Evolutionary conservation across 1,140 invertebrate genomes (phyloP).

Genomic region (Hestina assimilis): DNA sequence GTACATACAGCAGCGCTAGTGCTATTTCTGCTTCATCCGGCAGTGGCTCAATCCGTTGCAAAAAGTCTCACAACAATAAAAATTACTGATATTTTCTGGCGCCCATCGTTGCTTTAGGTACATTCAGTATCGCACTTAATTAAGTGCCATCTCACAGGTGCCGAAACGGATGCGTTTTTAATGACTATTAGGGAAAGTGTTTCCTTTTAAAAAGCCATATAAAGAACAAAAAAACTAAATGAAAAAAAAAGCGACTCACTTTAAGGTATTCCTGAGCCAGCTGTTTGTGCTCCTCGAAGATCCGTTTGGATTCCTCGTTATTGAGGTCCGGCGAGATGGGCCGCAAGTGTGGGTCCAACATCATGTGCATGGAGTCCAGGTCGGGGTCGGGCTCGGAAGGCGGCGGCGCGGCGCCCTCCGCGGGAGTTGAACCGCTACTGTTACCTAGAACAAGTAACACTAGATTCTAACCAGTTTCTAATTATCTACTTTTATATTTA

Average conservation of each 20-base stretch:
- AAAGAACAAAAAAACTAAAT: not conserved
- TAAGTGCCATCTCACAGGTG: too few species aligned
- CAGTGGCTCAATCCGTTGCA: too few species aligned
- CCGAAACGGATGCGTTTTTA: too few species aligned
- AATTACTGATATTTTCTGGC: too few species aligned
- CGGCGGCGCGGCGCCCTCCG: constrained; percentile 49
- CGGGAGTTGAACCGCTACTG: constrained; percentile 57
- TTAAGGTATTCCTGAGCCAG: constrained; percentile 87
- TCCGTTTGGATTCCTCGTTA: constrained; percentile 87
- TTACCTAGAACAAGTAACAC: constrained; percentile 54
- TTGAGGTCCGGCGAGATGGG: constrained; percentile 89
- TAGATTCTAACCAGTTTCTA: not conserved
- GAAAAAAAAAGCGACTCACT: constrained; percentile 52
- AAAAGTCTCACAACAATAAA: too few species aligned
- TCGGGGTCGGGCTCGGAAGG: constrained; percentile 77
- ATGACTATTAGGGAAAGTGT: not conserved
- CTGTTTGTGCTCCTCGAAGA: constrained; percentile 92
- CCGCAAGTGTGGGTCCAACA: constrained; percentile 87
- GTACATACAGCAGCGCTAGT: too few species aligned
- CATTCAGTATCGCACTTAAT: too few species aligned
- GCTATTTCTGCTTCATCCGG: too few species aligned
- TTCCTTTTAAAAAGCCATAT: not conserved
- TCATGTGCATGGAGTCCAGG: constrained; percentile 85
- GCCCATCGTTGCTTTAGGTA: too few species aligned
- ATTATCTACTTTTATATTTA: too few species aligned